Evolutionary conservation across 2,113 vertebrate species (phyloP).

Genomic region (Eptesicus fuscus): DNA sequence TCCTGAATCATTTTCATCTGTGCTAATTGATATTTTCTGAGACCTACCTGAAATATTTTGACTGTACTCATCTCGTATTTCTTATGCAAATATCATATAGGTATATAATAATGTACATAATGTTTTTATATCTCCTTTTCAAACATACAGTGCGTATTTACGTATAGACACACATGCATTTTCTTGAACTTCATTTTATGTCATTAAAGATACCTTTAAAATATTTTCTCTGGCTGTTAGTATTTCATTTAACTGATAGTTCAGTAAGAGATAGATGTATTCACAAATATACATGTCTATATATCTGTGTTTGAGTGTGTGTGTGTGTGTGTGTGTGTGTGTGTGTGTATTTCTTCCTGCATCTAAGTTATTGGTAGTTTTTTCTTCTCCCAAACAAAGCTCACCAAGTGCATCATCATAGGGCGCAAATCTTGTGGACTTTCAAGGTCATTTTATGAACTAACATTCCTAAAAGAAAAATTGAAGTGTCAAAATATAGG

Average conservation of each 20-base stretch:
- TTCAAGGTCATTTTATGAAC: neutral
- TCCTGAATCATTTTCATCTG: neutral
- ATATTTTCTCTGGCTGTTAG: neutral
- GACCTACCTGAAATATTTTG: slow-evolving; percentile 7
- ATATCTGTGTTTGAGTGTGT: neutral
- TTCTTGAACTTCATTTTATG: slow-evolving; percentile 39
- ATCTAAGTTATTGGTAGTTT: neutral
- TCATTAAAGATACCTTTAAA: slow-evolving; percentile 66
- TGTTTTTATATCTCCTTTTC: slow-evolving; percentile 57
- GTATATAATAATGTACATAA: slow-evolving; percentile 50
- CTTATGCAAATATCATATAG: slow-evolving; percentile 31
- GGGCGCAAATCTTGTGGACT: neutral
- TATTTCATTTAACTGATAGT: neutral
- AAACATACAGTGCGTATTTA: neutral
- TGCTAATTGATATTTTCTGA: neutral
- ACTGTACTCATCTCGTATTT: neutral
- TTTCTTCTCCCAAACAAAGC: neutral
- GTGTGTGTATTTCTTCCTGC: neutral
- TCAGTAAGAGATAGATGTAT: neutral
- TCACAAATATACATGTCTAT: neutral
- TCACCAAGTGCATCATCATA: neutral
- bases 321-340: neutral
- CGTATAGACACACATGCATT: neutral
- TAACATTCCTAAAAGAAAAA: neutral
- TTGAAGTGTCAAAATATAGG: neutral